Base-by-base conservation (phyloP, 1,140 invertebrate genomes). In the Scaptomyza graminum region DNA sequence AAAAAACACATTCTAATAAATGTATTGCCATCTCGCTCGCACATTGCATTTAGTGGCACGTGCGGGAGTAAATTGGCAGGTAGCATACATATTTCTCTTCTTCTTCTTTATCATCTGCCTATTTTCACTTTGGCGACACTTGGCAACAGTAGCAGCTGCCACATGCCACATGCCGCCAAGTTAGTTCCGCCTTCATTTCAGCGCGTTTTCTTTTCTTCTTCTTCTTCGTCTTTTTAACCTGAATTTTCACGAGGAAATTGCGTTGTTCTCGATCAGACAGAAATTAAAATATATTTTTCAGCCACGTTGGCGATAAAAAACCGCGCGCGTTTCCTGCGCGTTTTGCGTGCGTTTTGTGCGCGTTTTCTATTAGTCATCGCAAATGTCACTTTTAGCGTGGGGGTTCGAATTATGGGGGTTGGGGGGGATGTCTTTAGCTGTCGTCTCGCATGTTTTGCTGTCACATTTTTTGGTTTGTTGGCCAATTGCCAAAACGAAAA, bases 311-410 rank as follows among this genome's bases (percentile, higher is more conserved):
- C 50, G n/a, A n/a, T n/a, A n/a, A 54, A 62, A 74, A 74, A 57
- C 6, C 2, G 43, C 46, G 5, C 34, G 39, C 54, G 46, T 66
- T 83, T 73, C 28, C 5, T 31, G 3, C 34, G 39, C 54, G 46
- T 66, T 83, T 72, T 44, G 22, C 61, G 52, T 61, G 65, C 62
- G 57, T 51, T 61, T 60, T n/a, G 18, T 37, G 37, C n/a, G 63
- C 69, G 63, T 41, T 51, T 66, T 15, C 13, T 50, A 59, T 85
- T 82, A 85, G 82, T 85, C 82, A 85, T 80, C 31, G 25, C 56
- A 63, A 31, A 9, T 41, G 28, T 1, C 44, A 12, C 66, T 22
- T 39, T 52, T 57, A 15, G 41, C 55, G 12, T 34, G 15, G 31
- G 28, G 2, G 5, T 31, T 31, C 46, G 51, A 47, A 54, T 47